Percentiles rank a stretch among this genome's conserved stretches.
phyloP scores from a whole-genome alignment of 2,888 invertebrate genomes.

The Ennomos quercinarius region DNA sequence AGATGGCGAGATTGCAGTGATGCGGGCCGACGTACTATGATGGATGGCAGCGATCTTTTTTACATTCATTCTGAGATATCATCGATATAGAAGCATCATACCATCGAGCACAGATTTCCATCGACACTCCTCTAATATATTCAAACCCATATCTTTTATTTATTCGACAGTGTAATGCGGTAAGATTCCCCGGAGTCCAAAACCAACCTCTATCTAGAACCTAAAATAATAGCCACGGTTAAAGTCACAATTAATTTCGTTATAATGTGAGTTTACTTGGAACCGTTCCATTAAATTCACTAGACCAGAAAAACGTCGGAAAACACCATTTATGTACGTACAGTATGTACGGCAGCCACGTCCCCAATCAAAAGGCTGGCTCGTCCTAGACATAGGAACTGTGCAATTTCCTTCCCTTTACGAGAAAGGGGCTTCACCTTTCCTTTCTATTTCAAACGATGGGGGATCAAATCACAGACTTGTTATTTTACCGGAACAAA shows the following conservation, averaged over 20 bases:
- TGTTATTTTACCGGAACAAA: conserved; percentile 29
- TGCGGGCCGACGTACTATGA: conserved; percentile 57
- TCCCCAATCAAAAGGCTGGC: conserved; percentile 37
- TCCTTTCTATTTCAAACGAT: conserved; percentile 29
- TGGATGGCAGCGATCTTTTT: conserved; percentile 57
- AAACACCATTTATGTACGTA: conserved; percentile 14
- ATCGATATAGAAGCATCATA: conserved; percentile 18
- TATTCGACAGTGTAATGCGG: too few relatives aligned
- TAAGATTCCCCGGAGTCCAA: background rate
- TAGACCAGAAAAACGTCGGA: conserved; percentile 26
- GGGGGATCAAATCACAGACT: conserved; percentile 31
- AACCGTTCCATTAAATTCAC: conserved; percentile 27
- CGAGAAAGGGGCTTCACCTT: conserved; percentile 37
- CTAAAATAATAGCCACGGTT: conserved; percentile 23
- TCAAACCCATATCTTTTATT: too few relatives aligned
- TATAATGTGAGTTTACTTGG: conserved; percentile 23
- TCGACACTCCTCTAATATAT: background rate
- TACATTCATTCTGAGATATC: conserved; percentile 45
- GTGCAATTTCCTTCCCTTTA: conserved; percentile 43
- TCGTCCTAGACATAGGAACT: conserved; percentile 40
- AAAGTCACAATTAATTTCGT: conserved; percentile 27
- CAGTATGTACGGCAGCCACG: conserved; percentile 13
- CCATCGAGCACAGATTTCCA: conserved; percentile 7
- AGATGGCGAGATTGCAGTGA: conserved; percentile 61
- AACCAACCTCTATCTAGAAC: conserved; percentile 8